Evolutionary conservation across 1,140 invertebrate genomes (phyloP).

Genomic region (Halictus rubicundus): DNA sequence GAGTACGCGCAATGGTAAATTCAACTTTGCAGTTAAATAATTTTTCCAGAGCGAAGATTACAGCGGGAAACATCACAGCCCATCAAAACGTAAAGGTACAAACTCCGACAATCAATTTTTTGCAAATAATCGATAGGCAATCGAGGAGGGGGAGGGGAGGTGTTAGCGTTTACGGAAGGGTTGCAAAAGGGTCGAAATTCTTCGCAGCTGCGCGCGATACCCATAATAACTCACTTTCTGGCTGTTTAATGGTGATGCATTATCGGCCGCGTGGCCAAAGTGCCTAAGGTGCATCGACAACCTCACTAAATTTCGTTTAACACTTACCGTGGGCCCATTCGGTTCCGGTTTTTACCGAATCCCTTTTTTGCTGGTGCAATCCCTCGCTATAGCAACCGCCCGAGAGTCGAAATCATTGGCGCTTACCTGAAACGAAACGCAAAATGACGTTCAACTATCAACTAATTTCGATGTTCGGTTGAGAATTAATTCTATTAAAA

Average conservation of each 20-base stretch:
- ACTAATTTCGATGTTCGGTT: background rate
- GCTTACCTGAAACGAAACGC: constrained; percentile 40
- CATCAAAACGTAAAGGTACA: background rate
- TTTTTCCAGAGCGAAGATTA: too few species aligned
- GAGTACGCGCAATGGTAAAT: too few species aligned
- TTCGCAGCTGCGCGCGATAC: constrained; percentile 11
- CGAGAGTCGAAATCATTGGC: background rate
- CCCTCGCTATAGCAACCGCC: background rate
- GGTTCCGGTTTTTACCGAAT: constrained; percentile 12
- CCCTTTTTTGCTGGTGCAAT: constrained; percentile 7
- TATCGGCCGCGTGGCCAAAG: background rate
- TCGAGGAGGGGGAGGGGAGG: too few species aligned
- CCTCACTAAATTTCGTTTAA: constrained; percentile 25
- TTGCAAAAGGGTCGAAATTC: background rate
- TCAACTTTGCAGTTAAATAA: too few species aligned
- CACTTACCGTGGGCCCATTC: background rate
- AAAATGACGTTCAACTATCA: background rate
- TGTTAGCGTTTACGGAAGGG: background rate
- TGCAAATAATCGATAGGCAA: background rate
- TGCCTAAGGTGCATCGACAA: constrained; percentile 1
- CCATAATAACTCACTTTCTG: constrained; percentile 26
- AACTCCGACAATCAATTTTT: background rate
- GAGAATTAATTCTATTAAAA: too few species aligned
- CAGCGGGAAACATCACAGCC: background rate
- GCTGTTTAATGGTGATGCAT: constrained; percentile 40